These are phyloP conservation scores for Poecilia wingei DNA, from an alignment of 2,797 vertebrate genomes.

Conservation along the genomic window DNA sequence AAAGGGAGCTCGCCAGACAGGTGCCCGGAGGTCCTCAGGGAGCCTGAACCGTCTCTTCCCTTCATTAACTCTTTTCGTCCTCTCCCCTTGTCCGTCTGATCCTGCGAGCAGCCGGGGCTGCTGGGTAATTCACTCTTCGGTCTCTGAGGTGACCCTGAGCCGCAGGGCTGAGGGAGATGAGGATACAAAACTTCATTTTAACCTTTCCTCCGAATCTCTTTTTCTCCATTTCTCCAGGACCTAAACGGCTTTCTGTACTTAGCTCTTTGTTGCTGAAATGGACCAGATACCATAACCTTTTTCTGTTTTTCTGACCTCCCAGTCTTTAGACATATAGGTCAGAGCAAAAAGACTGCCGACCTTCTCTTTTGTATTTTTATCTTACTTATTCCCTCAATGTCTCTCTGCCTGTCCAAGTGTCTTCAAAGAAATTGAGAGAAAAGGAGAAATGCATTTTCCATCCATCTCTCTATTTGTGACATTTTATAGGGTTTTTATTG, in stretches of 20 bases:
- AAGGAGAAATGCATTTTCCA: slow-evolving; percentile 60
- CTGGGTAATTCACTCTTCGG: slow-evolving; percentile 84
- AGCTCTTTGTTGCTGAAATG: slow-evolving; percentile 54
- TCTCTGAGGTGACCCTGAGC: slow-evolving; percentile 84
- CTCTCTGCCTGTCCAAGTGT: slow-evolving; percentile 26
- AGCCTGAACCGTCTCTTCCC: slow-evolving; percentile 82
- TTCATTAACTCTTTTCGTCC: slow-evolving; percentile 86
- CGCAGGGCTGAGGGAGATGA: slow-evolving; percentile 78
- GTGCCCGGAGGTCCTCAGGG: slow-evolving; percentile 72
- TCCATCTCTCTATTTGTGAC: slow-evolving; percentile 57
- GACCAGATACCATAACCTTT: slow-evolving; percentile 62
- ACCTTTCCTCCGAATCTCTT: slow-evolving; percentile 65
- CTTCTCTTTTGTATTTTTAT: slow-evolving; percentile 53
- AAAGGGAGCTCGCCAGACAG: slow-evolving; percentile 64
- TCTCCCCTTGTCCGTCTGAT: slow-evolving; percentile 83
- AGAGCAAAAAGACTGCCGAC: slow-evolving; percentile 28
- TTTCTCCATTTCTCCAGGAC: slow-evolving; percentile 47
- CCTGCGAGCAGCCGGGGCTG: slow-evolving; percentile 77
- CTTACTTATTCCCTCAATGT: slow-evolving; percentile 19
- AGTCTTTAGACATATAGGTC: slow-evolving; percentile 44
- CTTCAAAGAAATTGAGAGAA: slow-evolving; percentile 25
- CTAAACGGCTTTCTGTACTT: slow-evolving; percentile 51
- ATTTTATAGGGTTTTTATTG: slow-evolving; percentile 68
- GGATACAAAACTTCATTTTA: slow-evolving; percentile 76
- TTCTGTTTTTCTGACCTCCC: slow-evolving; percentile 43